Evolutionary conservation across 2,888 invertebrate genomes (phyloP).

Genomic region (Agonopterix alstromeriana): DNA sequence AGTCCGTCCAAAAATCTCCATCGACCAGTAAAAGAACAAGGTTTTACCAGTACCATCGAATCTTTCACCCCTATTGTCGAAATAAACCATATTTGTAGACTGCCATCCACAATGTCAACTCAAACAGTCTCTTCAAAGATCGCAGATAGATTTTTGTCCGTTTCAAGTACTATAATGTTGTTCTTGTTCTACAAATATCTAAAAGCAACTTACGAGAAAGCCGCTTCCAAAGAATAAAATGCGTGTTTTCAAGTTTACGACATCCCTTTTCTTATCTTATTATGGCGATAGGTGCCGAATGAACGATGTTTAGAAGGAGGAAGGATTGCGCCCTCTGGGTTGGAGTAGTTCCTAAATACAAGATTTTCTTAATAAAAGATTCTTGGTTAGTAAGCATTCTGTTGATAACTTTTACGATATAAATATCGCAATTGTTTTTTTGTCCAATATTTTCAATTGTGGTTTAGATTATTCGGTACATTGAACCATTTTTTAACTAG

Average conservation of each 20-base stretch:
- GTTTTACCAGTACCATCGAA: too few relatives aligned
- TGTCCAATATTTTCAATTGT: too few relatives aligned
- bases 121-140: neutral
- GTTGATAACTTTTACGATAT: too few relatives aligned
- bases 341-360: neutral
- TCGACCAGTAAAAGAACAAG: too few relatives aligned
- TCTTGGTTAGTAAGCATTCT: too few relatives aligned
- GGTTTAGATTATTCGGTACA: too few relatives aligned
- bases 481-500: too few relatives aligned
- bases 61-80: too few relatives aligned
- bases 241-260: slow-evolving; percentile 59
- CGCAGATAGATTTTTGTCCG: neutral
- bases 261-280: slow-evolving; percentile 59
- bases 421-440: too few relatives aligned
- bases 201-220: slow-evolving; percentile 29
- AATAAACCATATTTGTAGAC: too few relatives aligned
- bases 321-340: slow-evolving; percentile 1
- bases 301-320: slow-evolving; percentile 40
- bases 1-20: too few relatives aligned
- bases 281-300: slow-evolving; percentile 56
- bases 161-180: neutral
- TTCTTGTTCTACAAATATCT: slow-evolving; percentile 17
- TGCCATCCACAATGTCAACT: neutral
- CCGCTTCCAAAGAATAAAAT: slow-evolving; percentile 46
- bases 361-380: too few relatives aligned